Conservation (phyloP, 2,888 invertebrate species). For the Cyrtodaria siliqua region DNA sequence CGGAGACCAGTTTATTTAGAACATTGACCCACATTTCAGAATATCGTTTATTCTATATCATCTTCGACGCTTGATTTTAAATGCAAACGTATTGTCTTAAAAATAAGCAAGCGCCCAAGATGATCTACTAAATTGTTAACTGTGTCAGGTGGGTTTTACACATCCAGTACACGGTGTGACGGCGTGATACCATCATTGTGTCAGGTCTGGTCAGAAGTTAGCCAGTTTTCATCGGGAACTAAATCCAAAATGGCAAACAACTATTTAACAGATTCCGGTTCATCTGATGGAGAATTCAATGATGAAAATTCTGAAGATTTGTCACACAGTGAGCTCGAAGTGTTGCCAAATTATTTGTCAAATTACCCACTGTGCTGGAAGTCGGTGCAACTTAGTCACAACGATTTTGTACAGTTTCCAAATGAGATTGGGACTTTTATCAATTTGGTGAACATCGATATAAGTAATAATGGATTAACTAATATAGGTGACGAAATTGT, state of each 20-base stretch:
- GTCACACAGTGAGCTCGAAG: conserved; percentile 80
- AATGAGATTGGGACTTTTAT: conserved; percentile 78
- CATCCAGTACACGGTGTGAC: too few species aligned
- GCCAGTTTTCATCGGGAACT: too few species aligned
- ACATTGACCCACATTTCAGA: too few species aligned
- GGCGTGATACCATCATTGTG: too few species aligned
- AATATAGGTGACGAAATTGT: conserved; percentile 92
- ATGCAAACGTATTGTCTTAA: too few species aligned
- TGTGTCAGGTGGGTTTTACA: too few species aligned
- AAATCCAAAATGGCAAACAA: conserved; percentile 17
- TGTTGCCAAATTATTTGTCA: conserved; percentile 79
- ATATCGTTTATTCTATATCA: too few species aligned
- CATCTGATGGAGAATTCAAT: conserved; percentile 73
- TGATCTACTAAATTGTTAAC: too few species aligned
- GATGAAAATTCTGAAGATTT: conserved; percentile 81
- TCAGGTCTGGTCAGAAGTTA: too few species aligned
- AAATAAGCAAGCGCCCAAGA: too few species aligned
- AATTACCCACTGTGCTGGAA: conserved; percentile 88
- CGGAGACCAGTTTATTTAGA: too few species aligned
- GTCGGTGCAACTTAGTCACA: conserved; percentile 86
- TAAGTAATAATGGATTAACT: conserved; percentile 94
- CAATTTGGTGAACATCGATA: conserved; percentile 93
- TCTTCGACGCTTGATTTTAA: too few species aligned
- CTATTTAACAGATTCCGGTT: conserved; percentile 17
- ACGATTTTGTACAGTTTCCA: conserved; percentile 84